A percentile compares a stretch with the other conserved stretches of the same genome.
phyloP scores from a whole-genome alignment of 30 jellyfish, hydroid and myxozoan genomes.

The Chrysaora quinquecirrha region DNA sequence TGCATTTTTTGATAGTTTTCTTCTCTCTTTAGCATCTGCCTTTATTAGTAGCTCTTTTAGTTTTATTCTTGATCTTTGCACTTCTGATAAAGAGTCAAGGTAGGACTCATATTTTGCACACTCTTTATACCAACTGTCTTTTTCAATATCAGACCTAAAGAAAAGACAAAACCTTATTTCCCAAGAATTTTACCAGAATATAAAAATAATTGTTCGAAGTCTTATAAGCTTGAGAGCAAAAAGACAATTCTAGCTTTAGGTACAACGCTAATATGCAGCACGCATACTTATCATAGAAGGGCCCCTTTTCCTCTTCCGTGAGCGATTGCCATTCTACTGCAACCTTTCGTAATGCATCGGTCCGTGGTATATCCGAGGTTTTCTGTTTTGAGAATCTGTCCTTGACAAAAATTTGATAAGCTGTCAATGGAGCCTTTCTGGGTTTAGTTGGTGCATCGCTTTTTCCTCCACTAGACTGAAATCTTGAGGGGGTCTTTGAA shows the following conservation, averaged over 20 bases:
- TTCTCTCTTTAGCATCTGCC: slow-evolving; percentile 53
- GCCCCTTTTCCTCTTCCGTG: slow-evolving; percentile 28
- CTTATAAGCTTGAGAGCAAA: no score
- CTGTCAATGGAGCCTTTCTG: slow-evolving; percentile 48
- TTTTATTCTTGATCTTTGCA: slow-evolving; percentile 47
- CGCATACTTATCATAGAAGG: slow-evolving; percentile 46
- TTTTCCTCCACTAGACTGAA: no score
- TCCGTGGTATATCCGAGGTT: not conserved
- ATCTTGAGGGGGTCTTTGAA: not conserved
- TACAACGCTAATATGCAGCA: no score
- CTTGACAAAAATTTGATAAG: slow-evolving; percentile 46
- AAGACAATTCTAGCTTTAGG: no score
- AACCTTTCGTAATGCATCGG: slow-evolving; percentile 18
- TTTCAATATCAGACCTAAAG: slow-evolving; percentile 52
- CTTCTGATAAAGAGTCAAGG: slow-evolving; percentile 64
- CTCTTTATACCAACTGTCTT: slow-evolving; percentile 56
- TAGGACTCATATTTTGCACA: slow-evolving; percentile 61
- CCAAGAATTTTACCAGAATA: no score
- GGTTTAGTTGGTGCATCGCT: slow-evolving; percentile 52
- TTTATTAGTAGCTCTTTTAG: slow-evolving; percentile 53
- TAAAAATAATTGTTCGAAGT: no score
- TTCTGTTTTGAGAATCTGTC: slow-evolving; percentile 8
- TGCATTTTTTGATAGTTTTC: slow-evolving; percentile 29
- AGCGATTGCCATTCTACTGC: slow-evolving; percentile 63
- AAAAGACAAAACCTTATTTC: no score